Conservation (phyloP, 2,113 vertebrate genomes). For the Lepus europaeus region DNA sequence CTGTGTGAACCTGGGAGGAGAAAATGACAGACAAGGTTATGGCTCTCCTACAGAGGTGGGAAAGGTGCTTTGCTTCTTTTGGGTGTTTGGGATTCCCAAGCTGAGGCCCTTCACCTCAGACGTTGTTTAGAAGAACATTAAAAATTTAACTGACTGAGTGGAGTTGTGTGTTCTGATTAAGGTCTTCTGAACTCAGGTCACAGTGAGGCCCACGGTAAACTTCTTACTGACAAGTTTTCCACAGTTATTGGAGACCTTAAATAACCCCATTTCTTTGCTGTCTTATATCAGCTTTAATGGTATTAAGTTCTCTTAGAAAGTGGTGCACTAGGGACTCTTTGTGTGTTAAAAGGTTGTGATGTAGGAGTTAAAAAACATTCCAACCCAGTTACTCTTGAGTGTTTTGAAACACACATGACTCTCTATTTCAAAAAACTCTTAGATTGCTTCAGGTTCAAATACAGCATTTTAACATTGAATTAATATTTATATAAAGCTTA, state of each 20-base stretch:
- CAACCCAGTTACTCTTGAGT: not conserved
- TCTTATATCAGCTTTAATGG: not conserved
- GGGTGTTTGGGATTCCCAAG: not conserved
- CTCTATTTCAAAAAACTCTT: constrained; percentile 5
- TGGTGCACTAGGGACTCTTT: not conserved
- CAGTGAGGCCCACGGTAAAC: not conserved
- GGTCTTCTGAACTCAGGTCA: not conserved
- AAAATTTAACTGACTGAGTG: constrained; percentile 38
- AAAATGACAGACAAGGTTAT: not conserved
- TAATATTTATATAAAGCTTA: constrained; percentile 67
- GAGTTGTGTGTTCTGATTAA: not conserved
- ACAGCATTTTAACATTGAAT: not conserved
- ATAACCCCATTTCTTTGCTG: not conserved
- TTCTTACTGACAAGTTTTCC: not conserved
- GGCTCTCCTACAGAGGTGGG: not conserved
- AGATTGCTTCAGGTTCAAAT: not conserved
- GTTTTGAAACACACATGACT: not conserved
- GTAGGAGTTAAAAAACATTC: not conserved
- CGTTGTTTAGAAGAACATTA: constrained; percentile 17
- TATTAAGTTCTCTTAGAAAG: constrained; percentile 58
- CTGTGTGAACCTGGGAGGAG: not conserved
- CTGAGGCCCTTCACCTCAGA: not conserved
- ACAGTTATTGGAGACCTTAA: constrained; percentile 19
- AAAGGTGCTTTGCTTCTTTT: not conserved
- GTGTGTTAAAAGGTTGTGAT: constrained; percentile 43